Evolutionary conservation across 2,797 vertebrate genomes (phyloP), one percentile per base, ranked within the genome.

Genomic region (Valencia hispanica): DNA sequence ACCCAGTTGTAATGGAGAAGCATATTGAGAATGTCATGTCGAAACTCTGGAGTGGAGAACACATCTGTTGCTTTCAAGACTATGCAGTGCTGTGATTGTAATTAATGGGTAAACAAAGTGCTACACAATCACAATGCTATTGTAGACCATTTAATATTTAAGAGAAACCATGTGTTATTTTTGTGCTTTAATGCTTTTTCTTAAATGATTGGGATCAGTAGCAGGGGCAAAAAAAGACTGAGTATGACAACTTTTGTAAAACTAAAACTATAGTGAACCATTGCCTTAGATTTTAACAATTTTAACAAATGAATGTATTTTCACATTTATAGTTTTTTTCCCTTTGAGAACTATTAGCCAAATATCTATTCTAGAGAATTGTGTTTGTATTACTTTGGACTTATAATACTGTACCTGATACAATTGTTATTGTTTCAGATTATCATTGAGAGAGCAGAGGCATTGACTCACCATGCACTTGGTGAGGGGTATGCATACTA

Each of bases 291-390:
- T n/a, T n/a, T n/a, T n/a, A n/a, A n/a, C n/a, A 61, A 32, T 32
- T 32, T 59, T 17, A 2, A 32, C 27, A 59, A n/a, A 59, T 15
- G 27, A 59, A 32, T 5, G 6, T 32, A 4, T 61, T 61, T 32
- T 61, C 30, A 14, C 1, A 30, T 30, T 30, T 15, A 51, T 25
- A 30, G 6, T 57, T 59, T 30, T 30, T 32, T 59, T 55, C 4
- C 4, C 53, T 55, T 10, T 57, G 14, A 57, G n/a, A 30, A 10
- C 27, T 30, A 30, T 17, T 14, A 30, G 30, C 12, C 27, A 30
- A 15, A 3, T 30, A 15, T 30, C n/a, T 57, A 57, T 57, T 30
- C 55, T 9, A 90, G 32, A 20, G 59, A 36, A 65, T 5, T 25
- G 6, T 25, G 15, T 14, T 65, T 41, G 11, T 7, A 65, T 39